Evolutionary conservation across 2,888 invertebrate genomes (phyloP).

Genomic region (Sisyra nigra): DNA sequence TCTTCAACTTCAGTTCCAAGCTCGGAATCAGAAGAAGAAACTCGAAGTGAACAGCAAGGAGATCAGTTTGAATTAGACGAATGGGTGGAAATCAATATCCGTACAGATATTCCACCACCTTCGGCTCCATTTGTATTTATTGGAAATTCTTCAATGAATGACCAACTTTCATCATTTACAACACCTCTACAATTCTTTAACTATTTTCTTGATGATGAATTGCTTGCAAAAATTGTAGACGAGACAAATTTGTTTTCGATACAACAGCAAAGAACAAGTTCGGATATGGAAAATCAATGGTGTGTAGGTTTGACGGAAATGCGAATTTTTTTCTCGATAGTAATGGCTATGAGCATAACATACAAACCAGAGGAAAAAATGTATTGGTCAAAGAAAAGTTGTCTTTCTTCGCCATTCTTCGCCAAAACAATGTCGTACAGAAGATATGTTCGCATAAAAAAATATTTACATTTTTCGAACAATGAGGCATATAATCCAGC

Average conservation of each 20-base stretch:
- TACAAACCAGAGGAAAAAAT: conserved; percentile 9
- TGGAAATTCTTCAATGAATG: conserved; percentile 8
- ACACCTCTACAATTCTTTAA: conserved; percentile 10
- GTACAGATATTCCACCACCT: conserved; percentile 10
- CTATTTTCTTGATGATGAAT: conserved; percentile 11
- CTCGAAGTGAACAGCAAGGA: too few relatives aligned
- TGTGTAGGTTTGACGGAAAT: too few relatives aligned
- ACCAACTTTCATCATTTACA: conserved; percentile 5
- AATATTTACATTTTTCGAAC: background rate
- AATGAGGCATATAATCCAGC: too few relatives aligned
- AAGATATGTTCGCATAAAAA: background rate
- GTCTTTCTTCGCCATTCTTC: background rate
- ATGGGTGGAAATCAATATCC: conserved; percentile 9
- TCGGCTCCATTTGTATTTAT: conserved; percentile 10
- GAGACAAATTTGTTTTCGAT: conserved; percentile 9
- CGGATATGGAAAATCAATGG: too few relatives aligned
- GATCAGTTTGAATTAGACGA: too few relatives aligned
- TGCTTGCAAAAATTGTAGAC: conserved; percentile 7
- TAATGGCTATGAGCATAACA: conserved; percentile 6
- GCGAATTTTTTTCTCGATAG: conserved; percentile 9
- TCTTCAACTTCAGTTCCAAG: conserved; percentile 4
- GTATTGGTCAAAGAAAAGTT: conserved; percentile 9
- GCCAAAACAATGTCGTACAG: background rate
- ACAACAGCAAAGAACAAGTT: background rate
- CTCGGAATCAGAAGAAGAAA: too few relatives aligned